Conservation (phyloP, 2,113 vertebrate genomes). For the Serilophus lunatus region DNA sequence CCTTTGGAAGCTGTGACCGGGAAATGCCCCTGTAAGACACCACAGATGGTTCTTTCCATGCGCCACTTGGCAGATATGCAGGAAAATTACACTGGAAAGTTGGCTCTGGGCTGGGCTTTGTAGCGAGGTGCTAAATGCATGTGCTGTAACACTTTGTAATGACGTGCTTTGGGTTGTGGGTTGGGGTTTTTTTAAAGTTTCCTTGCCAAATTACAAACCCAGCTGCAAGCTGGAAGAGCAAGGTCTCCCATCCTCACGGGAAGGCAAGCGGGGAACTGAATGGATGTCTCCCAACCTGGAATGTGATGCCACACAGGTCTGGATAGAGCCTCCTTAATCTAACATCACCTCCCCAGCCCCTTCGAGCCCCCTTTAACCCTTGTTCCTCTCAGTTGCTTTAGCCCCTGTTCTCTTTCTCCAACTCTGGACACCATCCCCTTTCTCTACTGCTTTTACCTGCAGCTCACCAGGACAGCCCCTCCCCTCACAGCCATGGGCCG, state of each 20-base stretch:
- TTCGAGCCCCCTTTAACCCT: not conserved
- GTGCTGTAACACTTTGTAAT: slow-evolving; percentile 20
- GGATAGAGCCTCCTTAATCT: not conserved
- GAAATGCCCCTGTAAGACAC: slow-evolving; percentile 11
- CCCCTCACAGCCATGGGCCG: fast-evolving
- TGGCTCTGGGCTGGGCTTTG: slow-evolving; percentile 19
- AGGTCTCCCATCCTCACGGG: slow-evolving; percentile 2
- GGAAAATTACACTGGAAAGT: slow-evolving; percentile 54
- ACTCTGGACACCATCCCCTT: not conserved
- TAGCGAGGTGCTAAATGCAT: slow-evolving; percentile 1
- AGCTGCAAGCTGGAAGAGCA: slow-evolving; percentile 7
- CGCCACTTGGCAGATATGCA: slow-evolving; percentile 17
- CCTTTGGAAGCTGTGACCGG: slow-evolving; percentile 35
- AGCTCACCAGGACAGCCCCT: not conserved
- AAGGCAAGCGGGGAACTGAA: not conserved
- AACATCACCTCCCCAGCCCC: not conserved
- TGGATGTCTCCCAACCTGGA: not conserved
- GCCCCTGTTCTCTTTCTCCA: not conserved
- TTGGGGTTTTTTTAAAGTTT: not conserved
- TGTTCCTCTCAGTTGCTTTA: not conserved
- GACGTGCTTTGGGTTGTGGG: not conserved
- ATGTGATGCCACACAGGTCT: not conserved
- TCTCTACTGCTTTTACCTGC: not conserved
- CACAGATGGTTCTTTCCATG: slow-evolving; percentile 24
- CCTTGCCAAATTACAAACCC: slow-evolving; percentile 47